Conservation (phyloP, 2,888 invertebrate species). For the Ephialtes manifestator region DNA sequence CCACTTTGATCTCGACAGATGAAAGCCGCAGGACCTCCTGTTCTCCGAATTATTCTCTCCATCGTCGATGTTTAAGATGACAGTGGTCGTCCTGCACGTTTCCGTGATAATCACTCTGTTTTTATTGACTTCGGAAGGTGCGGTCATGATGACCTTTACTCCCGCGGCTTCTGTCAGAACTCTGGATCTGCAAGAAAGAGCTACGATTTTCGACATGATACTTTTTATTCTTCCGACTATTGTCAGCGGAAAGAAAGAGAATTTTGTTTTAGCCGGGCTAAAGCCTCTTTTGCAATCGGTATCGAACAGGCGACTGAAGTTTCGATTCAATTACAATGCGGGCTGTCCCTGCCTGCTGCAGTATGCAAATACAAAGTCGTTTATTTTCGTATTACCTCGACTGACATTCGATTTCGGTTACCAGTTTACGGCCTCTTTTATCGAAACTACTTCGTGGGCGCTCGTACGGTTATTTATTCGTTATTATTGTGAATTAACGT, state of each 20-base stretch:
- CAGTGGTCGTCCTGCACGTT: conserved; percentile 57
- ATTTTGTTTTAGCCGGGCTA: neutral
- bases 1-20: conserved; percentile 92
- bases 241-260: no score
- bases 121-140: conserved; percentile 54
- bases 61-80: conserved; percentile 70
- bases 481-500: neutral
- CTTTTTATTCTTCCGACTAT: no score
- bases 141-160: conserved; percentile 75
- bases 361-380: conserved; percentile 19
- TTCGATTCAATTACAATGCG: conserved; percentile 7
- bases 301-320: conserved; percentile 31
- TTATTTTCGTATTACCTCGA: conserved; percentile 34
- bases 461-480: neutral
- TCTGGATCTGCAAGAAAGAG: conserved; percentile 61
- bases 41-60: conserved; percentile 52
- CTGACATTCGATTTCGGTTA: conserved; percentile 38
- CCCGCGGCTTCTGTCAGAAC: conserved; percentile 75
- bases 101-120: conserved; percentile 38
- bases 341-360: neutral
- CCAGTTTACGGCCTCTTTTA: conserved; percentile 36
- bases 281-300: neutral
- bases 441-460: neutral
- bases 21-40: conserved; percentile 89
- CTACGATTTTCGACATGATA: conserved; percentile 59